Evolutionary conservation across 2,797 vertebrate genomes (phyloP), one percentile per base, ranked within the genome.

Genomic region (Taenioides sp.): DNA sequence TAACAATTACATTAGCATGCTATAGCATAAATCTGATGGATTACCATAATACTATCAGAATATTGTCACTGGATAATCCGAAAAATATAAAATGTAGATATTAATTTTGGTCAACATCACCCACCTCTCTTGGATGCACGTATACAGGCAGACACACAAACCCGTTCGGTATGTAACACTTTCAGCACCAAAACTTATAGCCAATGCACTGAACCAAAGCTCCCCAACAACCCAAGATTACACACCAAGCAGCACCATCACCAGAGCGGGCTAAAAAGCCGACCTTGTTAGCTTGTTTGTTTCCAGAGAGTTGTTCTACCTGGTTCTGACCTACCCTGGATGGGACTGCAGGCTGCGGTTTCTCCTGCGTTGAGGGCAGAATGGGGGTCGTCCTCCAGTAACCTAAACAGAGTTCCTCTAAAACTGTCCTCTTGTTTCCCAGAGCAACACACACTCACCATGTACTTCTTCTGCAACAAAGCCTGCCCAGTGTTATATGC

Each of bases 391-490:
- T 92, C 87, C 80, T 92, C 88, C 87, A 93, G 74, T 68, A 94
- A 89, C 79, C 91, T 92, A 89, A 88, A 93, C 78, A 93, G 82
- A 3, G 81, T 7, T 22, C 83, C 85, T 79, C 77, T 72, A 89
- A 93, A 93, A 73, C 25, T 69, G 49, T 72, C 74, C 61, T 85
- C 88, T 74, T 83, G 76, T 74, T 82, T 75, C 67, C 80, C 87
- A 71, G 71, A 65, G 71, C 71, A 86, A 59, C 49, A 59, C 72
- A 90, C 86, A 80, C 61, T 59, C 66, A 88, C 89, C 88, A 93
- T 88, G 87, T 88, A 92, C 89, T 91, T 93, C 84, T 84, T 92
- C 81, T 86, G 74, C 84, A 92, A 82, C 84, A 94, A 71, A 9
- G 62, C 77, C 58, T 86, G 87, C 49, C 83, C 88, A 34, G 84